Conservation (phyloP, 2,888 invertebrate species). For the Spilarctia lutea region DNA sequence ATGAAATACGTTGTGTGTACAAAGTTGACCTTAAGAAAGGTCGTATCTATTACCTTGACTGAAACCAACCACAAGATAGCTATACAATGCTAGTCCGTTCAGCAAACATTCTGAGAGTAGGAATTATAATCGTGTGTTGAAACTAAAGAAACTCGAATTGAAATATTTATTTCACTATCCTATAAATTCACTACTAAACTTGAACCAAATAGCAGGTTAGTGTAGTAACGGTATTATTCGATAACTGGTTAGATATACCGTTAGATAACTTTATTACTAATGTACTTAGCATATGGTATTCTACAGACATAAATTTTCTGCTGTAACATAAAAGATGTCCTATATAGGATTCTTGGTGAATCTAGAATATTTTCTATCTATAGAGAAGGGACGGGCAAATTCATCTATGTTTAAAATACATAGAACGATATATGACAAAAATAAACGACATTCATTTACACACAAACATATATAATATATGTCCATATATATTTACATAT, state of each 20-base stretch:
- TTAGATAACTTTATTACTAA: neutral
- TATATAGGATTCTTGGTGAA: neutral
- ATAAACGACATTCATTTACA: too few species aligned
- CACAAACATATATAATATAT: too few species aligned
- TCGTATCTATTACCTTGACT: conserved; percentile 22
- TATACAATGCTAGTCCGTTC: conserved; percentile 35
- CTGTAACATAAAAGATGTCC: neutral
- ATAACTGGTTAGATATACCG: neutral
- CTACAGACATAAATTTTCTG: neutral
- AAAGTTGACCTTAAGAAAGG: neutral
- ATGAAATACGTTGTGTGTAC: neutral
- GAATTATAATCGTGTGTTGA: conserved; percentile 22
- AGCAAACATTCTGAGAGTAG: conserved; percentile 46
- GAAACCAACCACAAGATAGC: conserved; percentile 29
- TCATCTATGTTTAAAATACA: too few species aligned
- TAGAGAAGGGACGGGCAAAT: too few species aligned
- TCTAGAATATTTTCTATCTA: neutral
- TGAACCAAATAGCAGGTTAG: neutral
- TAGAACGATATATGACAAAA: too few species aligned
- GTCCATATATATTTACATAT: too few species aligned
- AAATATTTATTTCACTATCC: neutral
- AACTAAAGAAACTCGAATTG: conserved; percentile 32
- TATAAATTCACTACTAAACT: neutral
- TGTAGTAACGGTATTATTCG: neutral
- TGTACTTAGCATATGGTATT: neutral